Base-by-base conservation (phyloP, 2,113 vertebrate species). In the Pica pica region DNA sequence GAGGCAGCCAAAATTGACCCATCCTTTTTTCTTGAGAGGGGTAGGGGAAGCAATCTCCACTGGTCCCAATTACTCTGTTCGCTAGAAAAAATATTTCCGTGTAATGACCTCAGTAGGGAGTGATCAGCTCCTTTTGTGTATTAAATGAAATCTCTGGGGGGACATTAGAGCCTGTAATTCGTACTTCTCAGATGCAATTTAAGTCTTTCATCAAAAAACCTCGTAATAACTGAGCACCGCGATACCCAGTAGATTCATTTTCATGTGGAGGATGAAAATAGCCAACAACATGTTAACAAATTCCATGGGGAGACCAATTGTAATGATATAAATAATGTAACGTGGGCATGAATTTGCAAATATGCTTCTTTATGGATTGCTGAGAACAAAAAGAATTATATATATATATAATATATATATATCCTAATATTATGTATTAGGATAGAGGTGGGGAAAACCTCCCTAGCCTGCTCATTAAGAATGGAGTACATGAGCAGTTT, bases 241-340 rank as follows among this genome's bases (percentile, higher is more conserved):
- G 35, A 89, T 83, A 95, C 83, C 96, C 73, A 82, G 39, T 73
- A 78, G 88, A 87, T 95, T 92, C 49, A 79, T 90, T 92, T 95
- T 94, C 89, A 50, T 84, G 86, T 94, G 88, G 91, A 93, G 53
- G 88, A 95, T 84, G 60, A 71, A 96, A 97, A 97, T 68, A 93
- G 80, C 56, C n/a, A 88, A 77, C 60, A 93, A 95, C 92, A 80
- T 31, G 60, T 92, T 96, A 96, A 95, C 50, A 82, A 80, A 93
- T 95, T 94, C 68, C 50, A 63, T 3, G 3, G 82, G 80, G 88
- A 83, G 61, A 93, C 67, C 60, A 96, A 92, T 61, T 94, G 69
- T 77, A 85, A 82, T 57, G 68, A 73, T 82, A 85, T 82, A 86
- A 94, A 67, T 94, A 90, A 95, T 79, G 75, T 93, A 71, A 94